These are phyloP conservation scores for Calephelis virginiensis DNA, from an alignment of 1,140 invertebrate genomes.

Conservation along the genomic window DNA sequence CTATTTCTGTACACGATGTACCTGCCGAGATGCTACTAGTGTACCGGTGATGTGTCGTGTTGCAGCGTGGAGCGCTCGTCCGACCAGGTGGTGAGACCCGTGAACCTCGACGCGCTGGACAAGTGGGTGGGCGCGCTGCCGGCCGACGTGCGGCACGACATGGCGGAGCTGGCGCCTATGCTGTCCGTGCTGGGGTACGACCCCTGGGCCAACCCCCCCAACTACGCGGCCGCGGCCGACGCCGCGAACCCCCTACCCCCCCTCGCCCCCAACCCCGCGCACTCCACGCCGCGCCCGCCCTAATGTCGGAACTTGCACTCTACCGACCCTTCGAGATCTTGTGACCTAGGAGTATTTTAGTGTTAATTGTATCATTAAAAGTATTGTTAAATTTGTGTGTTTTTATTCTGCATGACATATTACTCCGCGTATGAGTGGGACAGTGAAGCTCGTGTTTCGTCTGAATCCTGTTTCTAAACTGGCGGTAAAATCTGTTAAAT, in stretches of 20 bases:
- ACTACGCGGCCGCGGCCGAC: slow-evolving; percentile 91
- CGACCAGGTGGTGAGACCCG: slow-evolving; percentile 98
- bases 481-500: too few relatives aligned
- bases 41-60: background rate
- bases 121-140: slow-evolving; percentile 98
- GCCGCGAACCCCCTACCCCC: slow-evolving; percentile 81
- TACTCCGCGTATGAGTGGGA: too few relatives aligned
- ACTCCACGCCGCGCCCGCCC: slow-evolving; percentile 16
- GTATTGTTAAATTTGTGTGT: background rate
- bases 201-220: slow-evolving; percentile 94
- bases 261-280: background rate
- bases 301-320: background rate
- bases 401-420: background rate
- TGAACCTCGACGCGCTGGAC: slow-evolving; percentile 96
- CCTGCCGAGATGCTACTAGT: background rate
- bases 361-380: background rate
- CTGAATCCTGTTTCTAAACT: too few relatives aligned
- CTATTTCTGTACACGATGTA: too few relatives aligned
- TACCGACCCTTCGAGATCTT: background rate
- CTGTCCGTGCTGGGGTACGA: slow-evolving; percentile 94
- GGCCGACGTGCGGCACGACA: slow-evolving; percentile 92
- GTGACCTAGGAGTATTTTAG: slow-evolving; percentile 1
- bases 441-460: too few relatives aligned
- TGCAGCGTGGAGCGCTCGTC: slow-evolving; percentile 96
- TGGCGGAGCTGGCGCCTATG: slow-evolving; percentile 96